These are phyloP conservation scores for Sandelia bainsii DNA, from an alignment of 2,797 vertebrate genomes.

Conservation along the genomic window DNA sequence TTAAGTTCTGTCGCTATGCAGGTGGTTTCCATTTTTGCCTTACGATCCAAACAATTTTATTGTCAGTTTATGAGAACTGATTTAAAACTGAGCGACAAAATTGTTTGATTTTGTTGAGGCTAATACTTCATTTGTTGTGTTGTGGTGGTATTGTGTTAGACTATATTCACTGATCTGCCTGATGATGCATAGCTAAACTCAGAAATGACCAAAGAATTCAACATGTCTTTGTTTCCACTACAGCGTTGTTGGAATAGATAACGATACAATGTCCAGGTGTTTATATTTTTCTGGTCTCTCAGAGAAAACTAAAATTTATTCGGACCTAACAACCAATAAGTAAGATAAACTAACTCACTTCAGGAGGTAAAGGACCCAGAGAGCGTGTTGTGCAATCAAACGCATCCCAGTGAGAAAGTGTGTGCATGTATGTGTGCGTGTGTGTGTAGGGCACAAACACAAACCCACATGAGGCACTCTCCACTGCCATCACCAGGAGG, in stretches of 20 bases:
- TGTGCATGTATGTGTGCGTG: slow-evolving; percentile 21
- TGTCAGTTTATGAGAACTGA: too few species aligned
- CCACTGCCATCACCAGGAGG: slow-evolving; percentile 76
- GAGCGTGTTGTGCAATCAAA: slow-evolving; percentile 67
- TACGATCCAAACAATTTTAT: too few species aligned
- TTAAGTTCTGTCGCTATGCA: too few species aligned
- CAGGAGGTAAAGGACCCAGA: slow-evolving; percentile 51
- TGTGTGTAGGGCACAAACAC: slow-evolving; percentile 50
- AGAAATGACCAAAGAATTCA: not conserved
- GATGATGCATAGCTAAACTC: not conserved
- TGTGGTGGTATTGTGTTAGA: too few species aligned
- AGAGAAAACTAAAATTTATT: slow-evolving; percentile 16
- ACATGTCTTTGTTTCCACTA: not conserved
- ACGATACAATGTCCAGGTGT: not conserved
- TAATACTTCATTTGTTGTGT: too few species aligned
- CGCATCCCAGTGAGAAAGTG: slow-evolving; percentile 29
- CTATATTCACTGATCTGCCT: too few species aligned
- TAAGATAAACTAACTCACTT: slow-evolving; percentile 43
- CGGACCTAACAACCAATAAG: slow-evolving; percentile 32
- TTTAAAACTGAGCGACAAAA: too few species aligned
- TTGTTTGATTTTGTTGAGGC: too few species aligned
- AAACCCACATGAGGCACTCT: slow-evolving; percentile 68
- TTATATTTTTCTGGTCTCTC: slow-evolving; percentile 14
- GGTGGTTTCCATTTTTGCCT: too few species aligned
- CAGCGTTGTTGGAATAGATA: not conserved